Percentiles rank a stretch among this genome's conserved stretches.
Conservation (phyloP, 2,113 vertebrate genomes). For the Bettongia penicillata region DNA sequence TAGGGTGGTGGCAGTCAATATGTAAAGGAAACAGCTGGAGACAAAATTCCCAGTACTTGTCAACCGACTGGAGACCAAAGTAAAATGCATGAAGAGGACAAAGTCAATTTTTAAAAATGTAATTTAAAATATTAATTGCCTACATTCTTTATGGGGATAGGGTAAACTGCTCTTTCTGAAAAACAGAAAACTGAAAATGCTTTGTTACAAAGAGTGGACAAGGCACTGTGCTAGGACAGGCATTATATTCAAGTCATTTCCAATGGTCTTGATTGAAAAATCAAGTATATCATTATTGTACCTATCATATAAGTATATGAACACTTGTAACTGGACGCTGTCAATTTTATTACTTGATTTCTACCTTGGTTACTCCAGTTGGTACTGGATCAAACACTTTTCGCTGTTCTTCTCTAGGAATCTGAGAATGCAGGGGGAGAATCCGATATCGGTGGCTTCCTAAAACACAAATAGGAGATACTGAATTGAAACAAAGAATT, state of each 20-base stretch:
- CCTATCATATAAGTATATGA: not conserved
- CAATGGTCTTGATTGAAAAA: no score
- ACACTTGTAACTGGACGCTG: not conserved
- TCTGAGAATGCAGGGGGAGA: conserved; percentile 96
- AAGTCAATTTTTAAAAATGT: not conserved
- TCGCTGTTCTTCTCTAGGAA: conserved; percentile 96
- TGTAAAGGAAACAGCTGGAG: not conserved
- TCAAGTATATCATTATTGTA: not conserved
- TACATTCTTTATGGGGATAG: not conserved
- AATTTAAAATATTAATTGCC: not conserved
- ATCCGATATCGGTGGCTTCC: conserved; percentile 90
- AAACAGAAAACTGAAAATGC: not conserved
- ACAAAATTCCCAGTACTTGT: not conserved
- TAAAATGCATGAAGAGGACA: not conserved
- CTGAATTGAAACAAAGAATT: not conserved
- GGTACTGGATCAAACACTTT: conserved; percentile 94
- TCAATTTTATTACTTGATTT: not conserved
- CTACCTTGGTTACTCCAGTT: conserved; percentile 89
- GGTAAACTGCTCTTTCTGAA: not conserved
- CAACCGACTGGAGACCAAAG: not conserved
- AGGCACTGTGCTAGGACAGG: not conserved
- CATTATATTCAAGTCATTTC: not conserved
- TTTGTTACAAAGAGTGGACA: not conserved
- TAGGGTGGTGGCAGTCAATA: not conserved
- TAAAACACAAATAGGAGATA: conserved; percentile 70